Evolutionary conservation across 2,888 invertebrate species (phyloP).

Genomic region (Galerucella nymphaeae): DNA sequence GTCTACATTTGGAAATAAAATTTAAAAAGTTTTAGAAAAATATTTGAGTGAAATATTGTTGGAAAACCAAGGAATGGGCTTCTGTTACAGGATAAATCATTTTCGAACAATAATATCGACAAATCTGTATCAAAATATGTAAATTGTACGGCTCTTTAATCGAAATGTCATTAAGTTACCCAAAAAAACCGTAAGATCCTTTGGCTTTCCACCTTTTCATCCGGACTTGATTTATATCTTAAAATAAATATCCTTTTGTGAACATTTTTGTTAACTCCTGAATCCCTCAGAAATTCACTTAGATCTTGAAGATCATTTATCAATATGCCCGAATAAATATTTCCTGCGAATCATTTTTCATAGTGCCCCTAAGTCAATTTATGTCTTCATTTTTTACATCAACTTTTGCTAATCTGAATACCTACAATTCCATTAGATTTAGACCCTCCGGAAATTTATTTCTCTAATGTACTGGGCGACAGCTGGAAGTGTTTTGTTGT

Average conservation of each 20-base stretch:
- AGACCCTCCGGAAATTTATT: constrained; percentile 18
- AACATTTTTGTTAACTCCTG: constrained; percentile 18
- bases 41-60: too few relatives aligned
- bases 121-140: background rate
- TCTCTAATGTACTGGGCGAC: constrained; percentile 23
- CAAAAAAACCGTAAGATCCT: background rate
- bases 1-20: background rate
- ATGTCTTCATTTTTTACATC: constrained; percentile 27
- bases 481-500: constrained; percentile 1
- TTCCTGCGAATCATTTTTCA: constrained; percentile 28
- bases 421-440: constrained; percentile 26
- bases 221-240: constrained; percentile 26
- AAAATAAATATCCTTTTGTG: constrained; percentile 25
- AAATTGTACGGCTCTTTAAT: background rate
- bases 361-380: constrained; percentile 24
- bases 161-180: background rate
- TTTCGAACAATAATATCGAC: too few relatives aligned
- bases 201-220: background rate
- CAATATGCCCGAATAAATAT: constrained; percentile 27
- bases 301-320: constrained; percentile 27
- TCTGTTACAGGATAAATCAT: too few relatives aligned
- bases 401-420: constrained; percentile 29
- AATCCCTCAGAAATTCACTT: constrained; percentile 28
- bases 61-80: too few relatives aligned
- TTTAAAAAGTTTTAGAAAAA: too few relatives aligned